These are phyloP conservation scores for Atractosteus spatula DNA, from an alignment of 2,113 vertebrate genomes.

Conservation along the genomic window DNA sequence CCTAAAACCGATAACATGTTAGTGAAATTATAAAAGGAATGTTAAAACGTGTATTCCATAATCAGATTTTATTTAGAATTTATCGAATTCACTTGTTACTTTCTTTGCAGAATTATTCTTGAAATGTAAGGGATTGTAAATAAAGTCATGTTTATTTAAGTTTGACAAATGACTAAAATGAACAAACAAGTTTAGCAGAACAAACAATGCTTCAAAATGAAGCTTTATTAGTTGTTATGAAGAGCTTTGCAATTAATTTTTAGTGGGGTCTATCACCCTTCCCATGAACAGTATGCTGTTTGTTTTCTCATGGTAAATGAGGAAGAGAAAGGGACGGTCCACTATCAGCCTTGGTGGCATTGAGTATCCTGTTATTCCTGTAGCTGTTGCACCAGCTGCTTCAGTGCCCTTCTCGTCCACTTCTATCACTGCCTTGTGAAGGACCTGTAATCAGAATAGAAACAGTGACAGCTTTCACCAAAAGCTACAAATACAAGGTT, in stretches of 20 bases:
- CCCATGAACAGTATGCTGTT: constrained; percentile 83
- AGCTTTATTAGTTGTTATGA: background rate
- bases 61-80: too few relatives aligned
- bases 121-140: too few relatives aligned
- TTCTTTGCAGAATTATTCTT: too few relatives aligned
- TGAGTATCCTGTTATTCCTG: constrained; percentile 71
- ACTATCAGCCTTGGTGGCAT: constrained; percentile 67
- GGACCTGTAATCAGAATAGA: constrained; percentile 59
- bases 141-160: background rate
- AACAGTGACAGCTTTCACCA: too few relatives aligned
- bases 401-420: constrained; percentile 81
- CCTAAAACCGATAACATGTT: too few relatives aligned
- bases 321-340: constrained; percentile 81
- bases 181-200: background rate
- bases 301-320: constrained; percentile 82
- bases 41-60: too few relatives aligned
- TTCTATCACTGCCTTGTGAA: constrained; percentile 82
- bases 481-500: too few relatives aligned
- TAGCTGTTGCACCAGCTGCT: constrained; percentile 63
- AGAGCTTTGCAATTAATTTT: constrained; percentile 33
- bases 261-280: constrained; percentile 78
- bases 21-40: too few relatives aligned
- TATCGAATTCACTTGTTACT: too few relatives aligned
- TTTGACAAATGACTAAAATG: too few relatives aligned
- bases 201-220: background rate